Conservation (phyloP, 1,140 invertebrate species). For the Lepidostoma basale region DNA sequence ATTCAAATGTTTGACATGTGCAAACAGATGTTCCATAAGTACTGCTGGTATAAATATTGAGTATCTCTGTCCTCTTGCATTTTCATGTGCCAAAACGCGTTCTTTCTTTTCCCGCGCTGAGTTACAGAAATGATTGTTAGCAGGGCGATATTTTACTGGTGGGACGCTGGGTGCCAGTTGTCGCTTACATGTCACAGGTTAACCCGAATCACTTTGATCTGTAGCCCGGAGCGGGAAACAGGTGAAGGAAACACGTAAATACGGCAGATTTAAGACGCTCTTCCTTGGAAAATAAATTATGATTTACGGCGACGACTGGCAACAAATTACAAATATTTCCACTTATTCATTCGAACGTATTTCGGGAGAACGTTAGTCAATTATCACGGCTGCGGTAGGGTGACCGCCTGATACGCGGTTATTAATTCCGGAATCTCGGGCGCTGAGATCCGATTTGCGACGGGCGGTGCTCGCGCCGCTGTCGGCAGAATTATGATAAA, state of each 20-base stretch:
- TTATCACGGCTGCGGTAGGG: conserved; percentile 20
- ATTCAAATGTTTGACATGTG: too few relatives aligned
- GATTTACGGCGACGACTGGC: conserved; percentile 28
- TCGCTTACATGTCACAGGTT: conserved; percentile 32
- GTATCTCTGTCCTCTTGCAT: conserved; percentile 1
- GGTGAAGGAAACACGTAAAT: conserved; percentile 28
- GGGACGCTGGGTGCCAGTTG: conserved; percentile 16
- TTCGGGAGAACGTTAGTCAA: conserved; percentile 25
- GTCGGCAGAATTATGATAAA: conserved; percentile 36
- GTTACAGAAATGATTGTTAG: conserved; percentile 1
- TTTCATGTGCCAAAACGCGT: background rate
- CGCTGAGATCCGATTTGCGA: conserved; percentile 7
- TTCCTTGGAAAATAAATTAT: conserved; percentile 18
- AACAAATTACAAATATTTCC: conserved; percentile 27
- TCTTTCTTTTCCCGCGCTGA: conserved; percentile 10
- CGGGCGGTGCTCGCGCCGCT: conserved; percentile 1
- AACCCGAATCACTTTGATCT: conserved; percentile 22
- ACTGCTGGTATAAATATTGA: too few relatives aligned
- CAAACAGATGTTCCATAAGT: too few relatives aligned
- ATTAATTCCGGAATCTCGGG: conserved; percentile 5
- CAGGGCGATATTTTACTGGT: conserved; percentile 21
- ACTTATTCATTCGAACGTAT: conserved; percentile 24
- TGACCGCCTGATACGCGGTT: background rate
- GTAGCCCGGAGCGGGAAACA: conserved; percentile 11
- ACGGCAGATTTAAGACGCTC: conserved; percentile 13